phyloP scores from a whole-genome alignment of 2,888 invertebrate species.

The Zootermopsis nevadensis region DNA sequence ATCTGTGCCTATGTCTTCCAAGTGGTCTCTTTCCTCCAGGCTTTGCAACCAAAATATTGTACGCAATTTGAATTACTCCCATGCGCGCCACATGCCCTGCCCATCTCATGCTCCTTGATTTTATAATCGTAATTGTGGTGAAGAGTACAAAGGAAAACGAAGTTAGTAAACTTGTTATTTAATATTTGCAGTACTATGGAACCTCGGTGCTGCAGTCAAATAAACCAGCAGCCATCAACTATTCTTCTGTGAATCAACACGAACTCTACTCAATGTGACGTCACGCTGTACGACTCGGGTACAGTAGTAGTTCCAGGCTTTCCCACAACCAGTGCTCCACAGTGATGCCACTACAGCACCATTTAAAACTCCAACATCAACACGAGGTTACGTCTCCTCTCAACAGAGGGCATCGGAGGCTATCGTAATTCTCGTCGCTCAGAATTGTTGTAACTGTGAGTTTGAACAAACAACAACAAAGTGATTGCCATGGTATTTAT shows the following conservation, averaged over 20 bases:
- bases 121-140: no score
- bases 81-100: no score
- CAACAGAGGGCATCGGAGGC: slow-evolving; percentile 10
- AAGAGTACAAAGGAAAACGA: no score
- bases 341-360: neutral
- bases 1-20: no score
- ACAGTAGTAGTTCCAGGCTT: slow-evolving; percentile 52
- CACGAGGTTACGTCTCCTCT: neutral
- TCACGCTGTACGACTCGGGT: slow-evolving; percentile 66
- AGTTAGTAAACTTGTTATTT: no score
- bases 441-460: neutral
- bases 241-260: slow-evolving; percentile 74
- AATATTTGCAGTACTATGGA: slow-evolving; percentile 7
- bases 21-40: no score
- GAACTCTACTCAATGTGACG: slow-evolving; percentile 78
- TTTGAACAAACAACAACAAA: neutral
- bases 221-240: slow-evolving; percentile 55
- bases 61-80: no score
- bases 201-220: neutral
- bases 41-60: no score
- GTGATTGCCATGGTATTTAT: neutral
- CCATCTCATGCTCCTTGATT: no score
- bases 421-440: neutral
- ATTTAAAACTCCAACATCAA: neutral
- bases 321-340: slow-evolving; percentile 2